A percentile compares a stretch with the other conserved stretches of the same genome.
phyloP scores from a whole-genome alignment of 1,140 invertebrate species.

The Pseudoatta argentina region DNA sequence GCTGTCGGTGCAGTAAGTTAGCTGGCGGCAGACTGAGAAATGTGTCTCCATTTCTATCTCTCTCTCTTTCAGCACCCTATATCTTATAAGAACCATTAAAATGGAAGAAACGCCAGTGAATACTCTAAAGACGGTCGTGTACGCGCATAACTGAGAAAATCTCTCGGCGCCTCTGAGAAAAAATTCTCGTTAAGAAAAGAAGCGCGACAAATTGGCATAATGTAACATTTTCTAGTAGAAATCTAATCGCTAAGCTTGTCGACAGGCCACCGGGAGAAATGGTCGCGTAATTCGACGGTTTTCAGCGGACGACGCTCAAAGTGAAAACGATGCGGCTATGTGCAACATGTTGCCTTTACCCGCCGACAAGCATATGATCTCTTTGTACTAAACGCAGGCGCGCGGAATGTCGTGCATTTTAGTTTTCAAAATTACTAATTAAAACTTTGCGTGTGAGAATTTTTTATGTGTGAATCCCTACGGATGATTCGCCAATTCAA shows the following conservation, averaged over 20 bases:
- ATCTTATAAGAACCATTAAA: slow-evolving; percentile 60
- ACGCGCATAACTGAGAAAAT: slow-evolving; percentile 37
- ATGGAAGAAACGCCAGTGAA: slow-evolving; percentile 40
- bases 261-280: slow-evolving; percentile 24
- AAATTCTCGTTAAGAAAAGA: slow-evolving; percentile 56
- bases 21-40: slow-evolving; percentile 33
- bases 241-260: slow-evolving; percentile 48
- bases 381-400: slow-evolving; percentile 2
- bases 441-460: background rate
- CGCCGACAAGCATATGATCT: background rate
- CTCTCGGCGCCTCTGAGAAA: slow-evolving; percentile 26
- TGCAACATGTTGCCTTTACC: slow-evolving; percentile 51
- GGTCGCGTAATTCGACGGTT: slow-evolving; percentile 49
- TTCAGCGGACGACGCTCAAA: slow-evolving; percentile 38
- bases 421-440: slow-evolving; percentile 7
- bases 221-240: slow-evolving; percentile 61
- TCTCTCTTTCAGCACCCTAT: slow-evolving; percentile 41
- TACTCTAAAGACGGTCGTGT: slow-evolving; percentile 23
- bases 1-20: slow-evolving; percentile 45
- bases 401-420: background rate
- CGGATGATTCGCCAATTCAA: background rate
- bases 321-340: slow-evolving; percentile 44
- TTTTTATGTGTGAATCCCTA: background rate
- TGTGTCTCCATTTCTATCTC: slow-evolving; percentile 37
- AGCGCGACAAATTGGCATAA: slow-evolving; percentile 59